Evolutionary conservation across 2,797 vertebrate species (phyloP).

Genomic region (Eleutherodactylus coqui): DNA sequence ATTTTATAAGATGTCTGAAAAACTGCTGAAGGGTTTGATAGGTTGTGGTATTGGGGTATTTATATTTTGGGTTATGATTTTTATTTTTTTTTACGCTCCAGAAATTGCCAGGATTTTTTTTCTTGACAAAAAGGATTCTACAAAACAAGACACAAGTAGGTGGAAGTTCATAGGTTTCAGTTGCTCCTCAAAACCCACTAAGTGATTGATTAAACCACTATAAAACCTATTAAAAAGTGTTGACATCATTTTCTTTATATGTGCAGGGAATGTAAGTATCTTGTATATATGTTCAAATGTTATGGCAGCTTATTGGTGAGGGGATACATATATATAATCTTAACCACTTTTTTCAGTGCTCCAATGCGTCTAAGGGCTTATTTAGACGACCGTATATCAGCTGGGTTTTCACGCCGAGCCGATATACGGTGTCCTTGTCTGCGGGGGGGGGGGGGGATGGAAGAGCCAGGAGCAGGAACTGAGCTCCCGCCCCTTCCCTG

Average conservation of each 20-base stretch:
- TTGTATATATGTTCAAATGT: neutral
- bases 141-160: neutral
- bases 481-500: too few species aligned
- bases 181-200: neutral
- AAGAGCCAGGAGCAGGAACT: too few species aligned
- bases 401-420: too few species aligned
- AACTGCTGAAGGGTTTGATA: slow-evolving; percentile 78
- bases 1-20: slow-evolving; percentile 74
- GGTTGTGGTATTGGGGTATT: slow-evolving; percentile 68
- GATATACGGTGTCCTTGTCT: too few species aligned
- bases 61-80: slow-evolving; percentile 68
- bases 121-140: slow-evolving; percentile 9
- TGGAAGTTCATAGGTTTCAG: neutral
- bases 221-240: neutral
- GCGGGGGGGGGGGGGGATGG: too few species aligned
- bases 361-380: too few species aligned
- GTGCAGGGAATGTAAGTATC: neutral
- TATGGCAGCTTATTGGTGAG: neutral
- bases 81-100: slow-evolving; percentile 64
- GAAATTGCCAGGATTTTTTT: neutral
- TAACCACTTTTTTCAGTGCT: too few species aligned
- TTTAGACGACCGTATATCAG: too few species aligned
- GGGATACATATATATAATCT: too few species aligned
- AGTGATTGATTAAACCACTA: slow-evolving; percentile 35
- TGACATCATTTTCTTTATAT: neutral